Conservation (phyloP, 2,113 vertebrate genomes). For the Fulmarus glacialis region DNA sequence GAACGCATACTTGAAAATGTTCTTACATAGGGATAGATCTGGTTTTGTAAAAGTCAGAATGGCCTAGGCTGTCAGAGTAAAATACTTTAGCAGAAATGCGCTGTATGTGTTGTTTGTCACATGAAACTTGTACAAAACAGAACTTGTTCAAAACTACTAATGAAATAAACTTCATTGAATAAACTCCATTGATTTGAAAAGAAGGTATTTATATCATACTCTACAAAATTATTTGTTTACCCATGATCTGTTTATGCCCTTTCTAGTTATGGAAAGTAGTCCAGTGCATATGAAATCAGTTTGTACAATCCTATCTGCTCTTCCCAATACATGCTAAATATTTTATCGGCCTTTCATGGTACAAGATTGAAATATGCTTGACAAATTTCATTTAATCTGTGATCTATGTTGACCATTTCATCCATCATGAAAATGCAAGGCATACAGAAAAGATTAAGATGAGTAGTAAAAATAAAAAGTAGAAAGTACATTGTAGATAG, state of each 20-base stretch:
- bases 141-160: neutral
- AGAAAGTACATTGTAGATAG: neutral
- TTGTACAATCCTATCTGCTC: neutral
- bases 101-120: neutral
- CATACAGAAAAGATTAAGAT: neutral
- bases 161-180: neutral
- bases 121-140: neutral
- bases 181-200: neutral
- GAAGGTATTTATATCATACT: neutral
- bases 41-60: neutral
- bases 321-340: neutral
- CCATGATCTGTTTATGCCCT: neutral
- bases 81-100: neutral
- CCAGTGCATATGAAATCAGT: neutral
- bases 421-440: neutral
- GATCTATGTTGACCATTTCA: neutral
- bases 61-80: neutral
- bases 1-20: neutral
- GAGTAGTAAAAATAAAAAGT: neutral
- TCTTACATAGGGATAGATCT: neutral
- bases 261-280: neutral
- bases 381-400: neutral
- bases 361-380: neutral
- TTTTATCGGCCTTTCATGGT: neutral
- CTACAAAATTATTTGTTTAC: neutral